Percentiles rank a stretch among this genome's conserved stretches.
phyloP scores from a whole-genome alignment of 53 echinoderm and acorn worm species.

The Arbacia lixula region DNA sequence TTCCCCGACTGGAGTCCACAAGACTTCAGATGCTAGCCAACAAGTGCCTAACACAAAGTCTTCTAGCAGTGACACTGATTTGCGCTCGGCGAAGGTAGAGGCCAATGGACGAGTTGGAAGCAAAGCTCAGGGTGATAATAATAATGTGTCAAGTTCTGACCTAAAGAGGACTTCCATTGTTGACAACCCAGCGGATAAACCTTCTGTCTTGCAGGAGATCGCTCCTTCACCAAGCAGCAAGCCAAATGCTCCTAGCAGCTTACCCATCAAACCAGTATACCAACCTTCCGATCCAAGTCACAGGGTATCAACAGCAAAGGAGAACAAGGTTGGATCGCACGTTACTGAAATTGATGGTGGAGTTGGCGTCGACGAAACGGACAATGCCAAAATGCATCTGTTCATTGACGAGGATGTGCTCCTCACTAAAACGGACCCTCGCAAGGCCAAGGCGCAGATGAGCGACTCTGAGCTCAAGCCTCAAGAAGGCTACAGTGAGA shows the following conservation, averaged over 20 bases:
- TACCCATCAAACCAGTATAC: conserved; percentile 50
- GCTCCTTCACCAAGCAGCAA: conserved; percentile 52
- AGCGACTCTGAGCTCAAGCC: conserved; percentile 1
- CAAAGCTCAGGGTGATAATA: conserved; percentile 27
- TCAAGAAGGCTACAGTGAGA: conserved; percentile 11
- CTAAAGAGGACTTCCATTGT: conserved; percentile 44
- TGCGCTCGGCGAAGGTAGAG: conserved; percentile 33
- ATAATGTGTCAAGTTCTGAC: conserved; percentile 29
- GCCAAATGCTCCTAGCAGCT: conserved; percentile 47
- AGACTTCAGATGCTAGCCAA: conserved; percentile 47
- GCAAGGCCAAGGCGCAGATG: neutral
- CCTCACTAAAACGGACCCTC: neutral
- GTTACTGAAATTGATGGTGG: conserved; percentile 15
- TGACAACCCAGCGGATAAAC: conserved; percentile 50
- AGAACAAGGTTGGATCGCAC: conserved; percentile 36
- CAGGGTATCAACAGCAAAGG: conserved; percentile 46
- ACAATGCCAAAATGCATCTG: conserved; percentile 37
- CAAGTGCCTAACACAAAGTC: conserved; percentile 61
- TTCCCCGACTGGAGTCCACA: conserved; percentile 18
- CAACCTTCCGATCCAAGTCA: conserved; percentile 25
- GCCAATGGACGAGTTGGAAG: conserved; percentile 36
- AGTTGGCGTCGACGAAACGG: conserved; percentile 35
- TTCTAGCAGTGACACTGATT: conserved; percentile 33
- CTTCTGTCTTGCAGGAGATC: conserved; percentile 56
- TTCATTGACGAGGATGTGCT: conserved; percentile 28